Conservation (phyloP, 92 coral and sea anemone genomes). For the Bergia sp. region DNA sequence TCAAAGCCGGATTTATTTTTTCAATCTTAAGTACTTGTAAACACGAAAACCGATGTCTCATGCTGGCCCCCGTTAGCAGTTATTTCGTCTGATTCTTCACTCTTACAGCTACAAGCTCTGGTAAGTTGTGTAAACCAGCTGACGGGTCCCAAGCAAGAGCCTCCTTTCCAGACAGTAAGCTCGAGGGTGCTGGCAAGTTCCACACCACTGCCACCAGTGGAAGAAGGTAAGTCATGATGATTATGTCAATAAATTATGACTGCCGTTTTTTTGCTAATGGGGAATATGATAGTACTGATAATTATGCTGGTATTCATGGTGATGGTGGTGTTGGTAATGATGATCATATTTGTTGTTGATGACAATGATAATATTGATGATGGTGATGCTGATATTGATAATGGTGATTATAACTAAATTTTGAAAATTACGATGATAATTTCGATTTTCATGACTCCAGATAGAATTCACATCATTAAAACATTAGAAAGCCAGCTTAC, state of each 20-base stretch:
- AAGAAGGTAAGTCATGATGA: slow-evolving; percentile 46
- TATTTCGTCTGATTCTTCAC: neutral
- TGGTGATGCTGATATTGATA: neutral
- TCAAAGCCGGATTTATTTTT: neutral
- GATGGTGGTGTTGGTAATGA: neutral
- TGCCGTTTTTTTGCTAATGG: too few species aligned
- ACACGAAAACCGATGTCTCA: neutral
- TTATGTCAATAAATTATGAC: too few species aligned
- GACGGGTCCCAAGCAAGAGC: slow-evolving; percentile 49
- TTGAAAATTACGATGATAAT: neutral
- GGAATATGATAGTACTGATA: neutral
- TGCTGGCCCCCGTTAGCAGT: too few species aligned
- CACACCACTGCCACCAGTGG: slow-evolving; percentile 62
- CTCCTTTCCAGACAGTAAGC: slow-evolving; percentile 19
- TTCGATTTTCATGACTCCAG: neutral
- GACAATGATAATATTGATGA: slow-evolving; percentile 12
- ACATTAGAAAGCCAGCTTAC: neutral
- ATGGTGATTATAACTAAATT: neutral
- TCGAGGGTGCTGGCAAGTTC: slow-evolving; percentile 68
- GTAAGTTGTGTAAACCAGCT: slow-evolving; percentile 81
- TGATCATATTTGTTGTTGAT: too few species aligned
- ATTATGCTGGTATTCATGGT: neutral
- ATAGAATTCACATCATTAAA: neutral
- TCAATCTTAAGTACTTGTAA: neutral
- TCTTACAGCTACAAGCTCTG: slow-evolving; percentile 84